Base-by-base conservation (phyloP, 2,797 vertebrate genomes). In the Schizopygopsis malacanthus region DNA sequence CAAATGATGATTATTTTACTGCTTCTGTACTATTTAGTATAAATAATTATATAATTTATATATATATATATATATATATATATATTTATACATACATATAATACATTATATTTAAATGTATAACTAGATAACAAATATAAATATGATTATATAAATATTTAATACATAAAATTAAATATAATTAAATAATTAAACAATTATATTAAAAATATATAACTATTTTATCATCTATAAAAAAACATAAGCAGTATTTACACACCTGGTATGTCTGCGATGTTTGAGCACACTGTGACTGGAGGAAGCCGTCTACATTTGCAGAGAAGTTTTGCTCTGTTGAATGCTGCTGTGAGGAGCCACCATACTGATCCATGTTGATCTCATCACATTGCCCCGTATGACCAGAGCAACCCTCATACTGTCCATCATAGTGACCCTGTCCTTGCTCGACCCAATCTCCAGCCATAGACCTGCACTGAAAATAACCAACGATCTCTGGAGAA, bases 401-500 rank as follows among this genome's bases (percentile, higher is more conserved):
- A 39, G 79, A 3, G 28, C 12, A 4, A 67, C 56, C 89, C 69
- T 87, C 86, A 78, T 82, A 88, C 88, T 82, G 69, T 82, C 78
- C 86, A 47, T 85, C 78, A 75, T 22, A 10, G 12, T 76, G 67
- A 16, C 47, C 61, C 81, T 90, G 92, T 80, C 80, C 72, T 43
- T 86, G 90, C 77, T 22, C 71, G 1, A 39, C 75, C 87, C 89
- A 90, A 47, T 89, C 88, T 18, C 85, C 87, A 75, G 87, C 90
- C 43, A 88, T 50, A 0, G 91, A 78, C 1, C 86, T 59, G 28
- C 88, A 89, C 88, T 93, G 95, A 88, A 95, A 93, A 92, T 92
- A 95, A 12, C 92, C 92, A 79, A 93, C 90, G 77, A 94, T 92
- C 80, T 93, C 92, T 0, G 95, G 92, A 1, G 95, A 94, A 37